These are phyloP conservation scores for Bettongia penicillata DNA, from an alignment of 2,113 vertebrate species.

Conservation along the genomic window DNA sequence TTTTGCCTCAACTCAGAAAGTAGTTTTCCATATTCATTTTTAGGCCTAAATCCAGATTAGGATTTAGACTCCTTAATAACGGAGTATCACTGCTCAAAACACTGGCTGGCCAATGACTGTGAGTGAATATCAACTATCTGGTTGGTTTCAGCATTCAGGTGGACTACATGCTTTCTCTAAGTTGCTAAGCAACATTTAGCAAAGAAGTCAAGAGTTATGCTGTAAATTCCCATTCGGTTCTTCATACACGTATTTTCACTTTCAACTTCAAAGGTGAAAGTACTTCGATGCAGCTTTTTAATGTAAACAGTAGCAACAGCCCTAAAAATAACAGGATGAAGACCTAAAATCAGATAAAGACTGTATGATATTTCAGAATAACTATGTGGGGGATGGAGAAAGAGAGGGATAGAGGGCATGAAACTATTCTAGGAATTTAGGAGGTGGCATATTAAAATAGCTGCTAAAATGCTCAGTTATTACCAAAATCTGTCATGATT, in stretches of 20 bases:
- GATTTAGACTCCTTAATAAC: not conserved
- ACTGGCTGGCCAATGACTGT: not conserved
- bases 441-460: conserved; percentile 22
- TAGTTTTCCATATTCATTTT: conserved; percentile 9
- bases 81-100: not conserved
- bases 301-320: not conserved
- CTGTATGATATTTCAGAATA: conserved; percentile 45
- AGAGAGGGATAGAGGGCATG: not conserved
- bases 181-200: conserved; percentile 35
- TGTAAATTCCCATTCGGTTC: conserved; percentile 41
- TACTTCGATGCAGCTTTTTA: conserved; percentile 14
- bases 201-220: not conserved
- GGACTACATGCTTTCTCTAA: conserved; percentile 33
- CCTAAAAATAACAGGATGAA: not conserved
- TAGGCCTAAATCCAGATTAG: conserved; percentile 2
- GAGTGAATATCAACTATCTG: not conserved
- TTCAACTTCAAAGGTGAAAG: conserved; percentile 56
- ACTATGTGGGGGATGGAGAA: not conserved
- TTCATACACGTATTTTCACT: conserved; percentile 54
- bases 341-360: conserved; percentile 11
- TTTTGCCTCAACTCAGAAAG: conserved; percentile 21
- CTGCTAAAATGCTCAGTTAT: conserved; percentile 39
- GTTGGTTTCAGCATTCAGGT: conserved; percentile 48
- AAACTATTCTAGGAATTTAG: conserved; percentile 25
- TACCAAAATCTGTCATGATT: conserved; percentile 49